A percentile compares a stretch with the other conserved stretches of the same genome.
Conservation (phyloP, 2,888 invertebrate genomes). For the Gymnoscelis rufifasciata region DNA sequence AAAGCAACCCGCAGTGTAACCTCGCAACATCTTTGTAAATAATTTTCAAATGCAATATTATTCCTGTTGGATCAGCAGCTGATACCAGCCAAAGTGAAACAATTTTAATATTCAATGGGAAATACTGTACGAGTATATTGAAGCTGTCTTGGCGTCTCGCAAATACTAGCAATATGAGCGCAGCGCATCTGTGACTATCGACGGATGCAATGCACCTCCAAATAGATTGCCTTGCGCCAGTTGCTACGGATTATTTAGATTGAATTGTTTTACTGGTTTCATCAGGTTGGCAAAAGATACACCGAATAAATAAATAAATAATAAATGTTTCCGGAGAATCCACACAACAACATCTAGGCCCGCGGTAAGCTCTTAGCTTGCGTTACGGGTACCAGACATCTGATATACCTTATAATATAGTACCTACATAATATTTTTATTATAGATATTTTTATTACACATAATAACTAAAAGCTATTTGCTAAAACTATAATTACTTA, state of each 20-base stretch:
- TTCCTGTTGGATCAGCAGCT: neutral
- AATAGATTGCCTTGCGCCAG: slow-evolving; percentile 16
- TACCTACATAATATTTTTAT: too few relatives aligned
- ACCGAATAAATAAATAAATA: too few relatives aligned
- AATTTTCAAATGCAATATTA: neutral
- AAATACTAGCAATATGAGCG: slow-evolving; percentile 12
- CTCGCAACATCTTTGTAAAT: neutral
- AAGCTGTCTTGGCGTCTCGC: slow-evolving; percentile 1
- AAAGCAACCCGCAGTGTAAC: too few relatives aligned
- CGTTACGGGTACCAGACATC: too few relatives aligned
- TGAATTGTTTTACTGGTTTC: slow-evolving; percentile 13
- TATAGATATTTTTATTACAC: too few relatives aligned
- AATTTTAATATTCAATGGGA: slow-evolving; percentile 18
- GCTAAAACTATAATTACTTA: too few relatives aligned
- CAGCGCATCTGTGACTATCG: slow-evolving; percentile 26
- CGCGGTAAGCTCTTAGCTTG: too few relatives aligned
- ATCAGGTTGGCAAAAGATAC: slow-evolving; percentile 5
- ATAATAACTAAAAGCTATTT: too few relatives aligned
- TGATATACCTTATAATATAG: too few relatives aligned
- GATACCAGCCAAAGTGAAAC: neutral
- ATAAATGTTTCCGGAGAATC: too few relatives aligned
- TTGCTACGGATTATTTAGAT: slow-evolving; percentile 14
- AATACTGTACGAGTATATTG: slow-evolving; percentile 4
- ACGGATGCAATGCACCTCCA: slow-evolving; percentile 13
- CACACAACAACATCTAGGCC: too few relatives aligned